A percentile compares a stretch with the other conserved stretches of the same genome.
phyloP scores from a whole-genome alignment of 2,888 invertebrate species.

The Pocota personata region DNA sequence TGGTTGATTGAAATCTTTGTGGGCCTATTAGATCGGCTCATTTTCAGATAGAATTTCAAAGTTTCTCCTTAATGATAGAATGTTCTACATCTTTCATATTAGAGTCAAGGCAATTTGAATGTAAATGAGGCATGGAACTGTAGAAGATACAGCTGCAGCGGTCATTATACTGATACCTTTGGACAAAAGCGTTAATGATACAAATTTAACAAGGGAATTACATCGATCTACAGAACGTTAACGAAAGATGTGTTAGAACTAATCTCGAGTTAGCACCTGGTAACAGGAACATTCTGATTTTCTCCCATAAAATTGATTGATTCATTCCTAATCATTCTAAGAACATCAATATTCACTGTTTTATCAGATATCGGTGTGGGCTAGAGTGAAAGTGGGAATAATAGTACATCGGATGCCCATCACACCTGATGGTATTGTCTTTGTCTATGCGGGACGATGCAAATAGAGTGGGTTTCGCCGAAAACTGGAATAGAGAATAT shows the following conservation, averaged over 20 bases:
- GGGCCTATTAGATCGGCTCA: background rate
- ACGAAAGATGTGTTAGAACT: background rate
- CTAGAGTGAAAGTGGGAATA: background rate
- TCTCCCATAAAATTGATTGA: background rate
- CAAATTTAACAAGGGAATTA: background rate
- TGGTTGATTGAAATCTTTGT: background rate
- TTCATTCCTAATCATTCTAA: background rate
- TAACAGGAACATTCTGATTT: background rate
- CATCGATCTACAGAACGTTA: no score
- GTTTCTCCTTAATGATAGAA: background rate
- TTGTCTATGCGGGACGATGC: background rate
- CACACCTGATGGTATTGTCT: background rate
- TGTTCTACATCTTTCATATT: background rate
- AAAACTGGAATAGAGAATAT: no score
- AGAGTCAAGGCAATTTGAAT: background rate
- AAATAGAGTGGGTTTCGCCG: background rate
- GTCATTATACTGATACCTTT: background rate
- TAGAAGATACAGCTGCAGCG: background rate
- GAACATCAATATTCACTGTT: background rate
- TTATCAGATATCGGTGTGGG: background rate
- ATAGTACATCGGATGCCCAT: background rate
- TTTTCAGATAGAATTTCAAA: background rate
- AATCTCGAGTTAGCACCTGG: background rate
- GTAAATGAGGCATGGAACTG: background rate
- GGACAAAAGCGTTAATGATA: background rate